phyloP scores from a whole-genome alignment of 2,888 invertebrate genomes.

The Papilio protenor region DNA sequence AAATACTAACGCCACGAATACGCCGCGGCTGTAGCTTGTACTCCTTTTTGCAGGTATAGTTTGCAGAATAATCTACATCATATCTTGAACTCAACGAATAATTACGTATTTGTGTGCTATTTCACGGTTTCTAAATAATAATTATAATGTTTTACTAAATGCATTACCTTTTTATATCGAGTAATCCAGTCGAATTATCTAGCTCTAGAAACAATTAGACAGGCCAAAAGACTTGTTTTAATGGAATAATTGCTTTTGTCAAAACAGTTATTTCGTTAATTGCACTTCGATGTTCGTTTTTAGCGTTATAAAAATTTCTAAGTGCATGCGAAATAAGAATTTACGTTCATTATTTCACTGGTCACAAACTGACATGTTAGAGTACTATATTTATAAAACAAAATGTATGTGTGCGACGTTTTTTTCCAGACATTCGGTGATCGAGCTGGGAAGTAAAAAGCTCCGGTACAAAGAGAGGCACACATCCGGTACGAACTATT shows the following conservation, averaged over 20 bases:
- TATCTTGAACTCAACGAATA: neutral
- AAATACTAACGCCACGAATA: constrained; percentile 60
- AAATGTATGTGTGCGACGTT: constrained; percentile 45
- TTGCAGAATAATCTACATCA: constrained; percentile 49
- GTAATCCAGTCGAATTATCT: neutral
- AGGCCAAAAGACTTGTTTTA: neutral
- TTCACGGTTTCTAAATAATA: neutral
- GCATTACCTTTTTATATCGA: neutral
- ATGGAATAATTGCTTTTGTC: too few species aligned
- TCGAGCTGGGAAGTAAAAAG: constrained; percentile 67
- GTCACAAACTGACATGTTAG: neutral
- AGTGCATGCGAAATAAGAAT: too few species aligned
- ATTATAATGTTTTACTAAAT: neutral
- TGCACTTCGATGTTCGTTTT: too few species aligned
- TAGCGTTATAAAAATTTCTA: too few species aligned
- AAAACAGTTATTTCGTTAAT: too few species aligned
- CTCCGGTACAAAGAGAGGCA: constrained; percentile 65
- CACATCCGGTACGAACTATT: constrained; percentile 67
- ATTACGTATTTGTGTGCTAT: neutral
- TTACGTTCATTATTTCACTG: too few species aligned
- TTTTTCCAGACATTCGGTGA: constrained; percentile 57
- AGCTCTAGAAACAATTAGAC: neutral
- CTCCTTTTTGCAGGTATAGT: constrained; percentile 51
- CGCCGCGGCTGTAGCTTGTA: constrained; percentile 44
- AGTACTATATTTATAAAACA: constrained; percentile 33